phyloP scores from a whole-genome alignment of 2,888 invertebrate species.

The Scaptomyza tumidula region DNA sequence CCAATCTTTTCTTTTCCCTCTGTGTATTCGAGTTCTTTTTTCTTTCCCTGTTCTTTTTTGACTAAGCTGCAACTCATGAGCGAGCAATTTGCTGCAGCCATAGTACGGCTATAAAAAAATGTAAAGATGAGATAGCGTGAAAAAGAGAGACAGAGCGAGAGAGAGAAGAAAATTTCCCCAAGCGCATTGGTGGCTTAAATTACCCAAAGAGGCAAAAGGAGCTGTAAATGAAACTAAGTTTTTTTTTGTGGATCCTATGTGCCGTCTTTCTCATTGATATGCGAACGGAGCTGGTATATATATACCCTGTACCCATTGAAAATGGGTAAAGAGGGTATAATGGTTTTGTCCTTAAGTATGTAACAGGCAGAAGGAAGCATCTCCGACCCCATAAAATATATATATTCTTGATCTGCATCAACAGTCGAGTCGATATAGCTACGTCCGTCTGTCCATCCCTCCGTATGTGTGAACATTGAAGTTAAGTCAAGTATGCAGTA shows the following conservation, averaged over 20 bases:
- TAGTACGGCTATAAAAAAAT: constrained; percentile 6
- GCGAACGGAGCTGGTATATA: constrained; percentile 24
- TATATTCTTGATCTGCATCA: too few species aligned
- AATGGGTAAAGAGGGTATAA: too few species aligned
- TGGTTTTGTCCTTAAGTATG: neutral
- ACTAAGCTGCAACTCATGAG: constrained; percentile 50
- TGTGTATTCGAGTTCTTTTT: neutral
- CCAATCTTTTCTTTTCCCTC: constrained; percentile 21
- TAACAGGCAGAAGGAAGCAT: too few species aligned
- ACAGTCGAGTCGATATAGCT: too few species aligned
- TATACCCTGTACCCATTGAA: too few species aligned
- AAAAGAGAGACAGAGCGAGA: neutral
- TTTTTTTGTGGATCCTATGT: constrained; percentile 6
- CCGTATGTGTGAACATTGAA: too few species aligned
- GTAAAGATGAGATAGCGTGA: too few species aligned
- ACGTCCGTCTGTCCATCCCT: too few species aligned
- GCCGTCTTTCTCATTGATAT: constrained; percentile 48
- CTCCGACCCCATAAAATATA: too few species aligned
- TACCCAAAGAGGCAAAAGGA: constrained; percentile 7
- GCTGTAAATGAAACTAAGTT: constrained; percentile 39
- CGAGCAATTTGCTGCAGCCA: constrained; percentile 45
- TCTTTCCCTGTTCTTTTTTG: neutral
- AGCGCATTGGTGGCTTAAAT: constrained; percentile 1
- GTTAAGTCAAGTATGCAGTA: too few species aligned
- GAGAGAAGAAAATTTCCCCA: neutral